phyloP scores from a whole-genome alignment of 2,113 vertebrate genomes.

The Carassius gibelio region DNA sequence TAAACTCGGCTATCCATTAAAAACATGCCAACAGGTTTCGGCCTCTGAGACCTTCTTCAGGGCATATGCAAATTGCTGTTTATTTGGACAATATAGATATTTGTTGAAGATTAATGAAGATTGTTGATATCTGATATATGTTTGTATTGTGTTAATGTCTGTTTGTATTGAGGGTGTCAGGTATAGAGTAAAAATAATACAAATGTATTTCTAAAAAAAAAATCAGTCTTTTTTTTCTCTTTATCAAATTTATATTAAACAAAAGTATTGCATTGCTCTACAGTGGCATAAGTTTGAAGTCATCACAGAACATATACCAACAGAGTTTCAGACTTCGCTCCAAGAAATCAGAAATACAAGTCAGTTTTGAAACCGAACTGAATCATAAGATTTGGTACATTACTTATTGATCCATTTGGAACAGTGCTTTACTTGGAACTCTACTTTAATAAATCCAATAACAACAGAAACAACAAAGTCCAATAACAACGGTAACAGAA shows the following conservation, averaged over 20 bases:
- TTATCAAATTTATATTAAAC: not conserved
- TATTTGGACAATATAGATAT: too few relatives aligned
- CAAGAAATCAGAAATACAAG: not conserved
- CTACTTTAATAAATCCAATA: not conserved
- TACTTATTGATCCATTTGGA: not conserved
- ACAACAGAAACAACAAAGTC: not conserved
- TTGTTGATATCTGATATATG: too few relatives aligned
- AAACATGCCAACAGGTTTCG: too few relatives aligned
- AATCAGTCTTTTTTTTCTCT: not conserved
- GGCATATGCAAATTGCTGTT: too few relatives aligned
- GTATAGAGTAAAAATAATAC: not conserved
- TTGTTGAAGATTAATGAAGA: too few relatives aligned
- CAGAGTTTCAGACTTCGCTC: not conserved
- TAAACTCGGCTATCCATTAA: too few relatives aligned
- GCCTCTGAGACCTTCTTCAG: too few relatives aligned
- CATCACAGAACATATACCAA: not conserved
- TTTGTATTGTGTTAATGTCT: not conserved
- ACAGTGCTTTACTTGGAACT: conserved; percentile 15
- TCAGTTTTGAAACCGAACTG: not conserved
- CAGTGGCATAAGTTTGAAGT: not conserved
- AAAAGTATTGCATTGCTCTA: not conserved
- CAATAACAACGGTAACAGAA: not conserved
- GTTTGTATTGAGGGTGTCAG: not conserved
- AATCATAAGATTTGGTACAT: conserved; percentile 2
- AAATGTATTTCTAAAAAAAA: not conserved